These are phyloP conservation scores for Strix uralensis DNA, from an alignment of 2,113 vertebrate genomes.

Conservation along the genomic window DNA sequence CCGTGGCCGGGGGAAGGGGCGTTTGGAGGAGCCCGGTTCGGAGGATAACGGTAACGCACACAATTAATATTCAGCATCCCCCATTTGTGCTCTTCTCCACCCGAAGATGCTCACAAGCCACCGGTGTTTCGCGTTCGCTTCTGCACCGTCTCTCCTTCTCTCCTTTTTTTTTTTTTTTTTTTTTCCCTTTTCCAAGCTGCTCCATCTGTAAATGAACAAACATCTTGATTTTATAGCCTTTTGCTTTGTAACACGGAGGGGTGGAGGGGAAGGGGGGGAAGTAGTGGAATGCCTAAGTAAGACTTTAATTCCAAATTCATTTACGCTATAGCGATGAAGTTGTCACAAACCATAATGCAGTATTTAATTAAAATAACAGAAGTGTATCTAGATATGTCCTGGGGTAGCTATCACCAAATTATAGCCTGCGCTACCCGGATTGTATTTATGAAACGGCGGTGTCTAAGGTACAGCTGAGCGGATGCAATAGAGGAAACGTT, in stretches of 20 bases:
- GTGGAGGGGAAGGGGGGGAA: conserved; percentile 42
- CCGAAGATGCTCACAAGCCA: conserved; percentile 22
- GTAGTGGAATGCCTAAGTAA: conserved; percentile 76
- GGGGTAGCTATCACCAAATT: conserved; percentile 71
- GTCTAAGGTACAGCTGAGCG: conserved; percentile 44
- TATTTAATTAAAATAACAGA: conserved; percentile 80
- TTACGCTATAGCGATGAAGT: conserved; percentile 62
- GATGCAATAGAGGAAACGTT: background rate
- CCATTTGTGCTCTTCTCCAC: conserved; percentile 5
- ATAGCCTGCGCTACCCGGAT: conserved; percentile 41
- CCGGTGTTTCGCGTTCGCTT: background rate
- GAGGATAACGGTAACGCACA: conserved; percentile 25
- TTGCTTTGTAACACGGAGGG: conserved; percentile 68
- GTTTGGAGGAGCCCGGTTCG: conserved; percentile 1
- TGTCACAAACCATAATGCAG: conserved; percentile 78
- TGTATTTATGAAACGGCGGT: conserved; percentile 53
- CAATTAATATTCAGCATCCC: conserved; percentile 50
- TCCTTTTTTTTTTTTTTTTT: background rate
- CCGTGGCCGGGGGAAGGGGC: background rate
- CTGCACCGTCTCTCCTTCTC: background rate
- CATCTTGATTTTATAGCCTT: conserved; percentile 74
- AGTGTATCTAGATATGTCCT: conserved; percentile 70
- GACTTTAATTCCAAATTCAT: conserved; percentile 80
- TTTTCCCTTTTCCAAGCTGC: background rate
- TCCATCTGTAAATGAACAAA: conserved; percentile 76